phyloP scores from a whole-genome alignment of 2,888 invertebrate species.

The Pristionchus maxplancki region DNA sequence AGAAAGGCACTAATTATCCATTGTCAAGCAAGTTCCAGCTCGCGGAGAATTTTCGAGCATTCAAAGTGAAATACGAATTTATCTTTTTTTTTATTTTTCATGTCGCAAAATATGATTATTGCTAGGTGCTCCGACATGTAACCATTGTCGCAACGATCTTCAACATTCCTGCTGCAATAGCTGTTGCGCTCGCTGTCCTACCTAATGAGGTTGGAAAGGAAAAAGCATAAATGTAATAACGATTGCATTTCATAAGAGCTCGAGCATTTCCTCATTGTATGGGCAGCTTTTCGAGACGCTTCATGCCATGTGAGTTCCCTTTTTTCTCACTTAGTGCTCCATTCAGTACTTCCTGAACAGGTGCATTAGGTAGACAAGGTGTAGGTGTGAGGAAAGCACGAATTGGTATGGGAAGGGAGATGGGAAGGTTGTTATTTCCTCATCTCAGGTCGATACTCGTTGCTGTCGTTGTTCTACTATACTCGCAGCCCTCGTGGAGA shows the following conservation, averaged over 20 bases:
- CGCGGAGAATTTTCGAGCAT: neutral
- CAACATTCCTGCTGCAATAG: neutral
- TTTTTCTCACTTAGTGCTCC: too few species aligned
- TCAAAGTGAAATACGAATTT: too few species aligned
- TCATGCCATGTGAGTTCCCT: neutral
- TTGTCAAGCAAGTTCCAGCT: neutral
- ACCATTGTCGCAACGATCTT: neutral
- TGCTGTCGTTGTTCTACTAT: neutral
- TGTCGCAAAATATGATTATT: too few species aligned
- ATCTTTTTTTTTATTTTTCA: too few species aligned
- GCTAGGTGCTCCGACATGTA: neutral
- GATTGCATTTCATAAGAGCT: neutral
- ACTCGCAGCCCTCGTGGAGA: neutral
- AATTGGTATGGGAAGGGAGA: too few species aligned
- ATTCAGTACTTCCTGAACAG: too few species aligned
- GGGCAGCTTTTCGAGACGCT: neutral
- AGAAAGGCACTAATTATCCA: neutral
- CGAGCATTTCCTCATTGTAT: neutral
- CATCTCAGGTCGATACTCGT: neutral
- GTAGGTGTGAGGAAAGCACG: too few species aligned
- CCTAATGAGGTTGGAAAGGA: neutral
- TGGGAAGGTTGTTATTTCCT: too few species aligned
- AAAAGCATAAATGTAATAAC: too few species aligned
- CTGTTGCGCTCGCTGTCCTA: neutral
- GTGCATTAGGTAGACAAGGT: too few species aligned